phyloP scores from a whole-genome alignment of 2,888 invertebrate species.

The Patella pellucida region DNA sequence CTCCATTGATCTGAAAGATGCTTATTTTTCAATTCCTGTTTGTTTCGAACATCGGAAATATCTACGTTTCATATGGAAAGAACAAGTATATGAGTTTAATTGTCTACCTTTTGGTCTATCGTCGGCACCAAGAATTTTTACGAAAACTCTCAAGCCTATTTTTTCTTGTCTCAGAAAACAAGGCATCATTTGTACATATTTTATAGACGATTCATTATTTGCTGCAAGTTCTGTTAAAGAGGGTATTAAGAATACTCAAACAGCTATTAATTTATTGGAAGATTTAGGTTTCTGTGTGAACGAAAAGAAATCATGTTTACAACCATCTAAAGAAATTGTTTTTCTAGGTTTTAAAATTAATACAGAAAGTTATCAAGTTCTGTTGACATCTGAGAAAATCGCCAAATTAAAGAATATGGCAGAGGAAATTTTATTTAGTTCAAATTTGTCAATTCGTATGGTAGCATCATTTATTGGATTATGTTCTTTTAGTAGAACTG shows the following conservation, averaged over 20 bases:
- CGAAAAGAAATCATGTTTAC: not conserved
- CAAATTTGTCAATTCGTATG: not conserved
- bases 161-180: not conserved
- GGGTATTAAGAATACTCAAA: not conserved
- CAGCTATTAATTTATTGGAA: not conserved
- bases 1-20: constrained; percentile 1
- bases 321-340: not conserved
- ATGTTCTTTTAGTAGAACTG: not conserved
- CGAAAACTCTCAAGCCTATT: not conserved
- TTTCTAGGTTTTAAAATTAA: not conserved
- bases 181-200: not conserved
- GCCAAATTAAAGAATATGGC: not conserved
- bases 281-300: not conserved
- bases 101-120: not conserved
- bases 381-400: not conserved
- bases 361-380: not conserved
- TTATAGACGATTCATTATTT: not conserved
- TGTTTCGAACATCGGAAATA: no score
- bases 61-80: no score
- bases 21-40: not conserved
- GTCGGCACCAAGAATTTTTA: not conserved
- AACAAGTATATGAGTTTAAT: no score
- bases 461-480: not conserved
- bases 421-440: not conserved
- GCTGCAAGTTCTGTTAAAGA: not conserved